phyloP scores from a whole-genome alignment of 2,113 vertebrate species.

The Saimiri boliviensis region DNA sequence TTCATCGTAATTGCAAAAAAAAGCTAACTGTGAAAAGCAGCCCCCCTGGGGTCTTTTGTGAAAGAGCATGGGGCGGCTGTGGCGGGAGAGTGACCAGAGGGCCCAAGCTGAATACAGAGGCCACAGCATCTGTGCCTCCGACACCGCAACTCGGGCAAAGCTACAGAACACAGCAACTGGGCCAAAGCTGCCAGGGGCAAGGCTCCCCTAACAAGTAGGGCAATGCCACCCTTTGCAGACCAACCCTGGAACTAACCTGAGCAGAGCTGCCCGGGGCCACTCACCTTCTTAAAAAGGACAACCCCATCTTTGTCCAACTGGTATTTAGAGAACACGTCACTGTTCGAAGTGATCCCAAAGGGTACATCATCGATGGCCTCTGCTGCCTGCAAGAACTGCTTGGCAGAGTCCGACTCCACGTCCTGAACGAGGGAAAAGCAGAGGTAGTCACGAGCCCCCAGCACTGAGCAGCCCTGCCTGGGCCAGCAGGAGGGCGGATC shows the following conservation, averaged over 20 bases:
- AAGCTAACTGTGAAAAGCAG: background rate
- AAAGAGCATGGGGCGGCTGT: background rate
- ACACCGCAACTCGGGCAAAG: fast-evolving
- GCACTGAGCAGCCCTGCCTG: fast-evolving
- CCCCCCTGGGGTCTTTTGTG: background rate
- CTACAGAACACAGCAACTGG: background rate
- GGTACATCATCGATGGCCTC: slow-evolving; percentile 94
- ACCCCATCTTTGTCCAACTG: slow-evolving; percentile 90
- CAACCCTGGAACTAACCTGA: fast-evolving
- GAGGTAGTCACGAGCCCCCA: background rate
- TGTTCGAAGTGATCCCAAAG: slow-evolving; percentile 90
- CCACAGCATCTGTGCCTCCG: background rate
- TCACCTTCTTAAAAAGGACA: slow-evolving; percentile 96
- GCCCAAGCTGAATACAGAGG: background rate
- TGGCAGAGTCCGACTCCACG: slow-evolving; percentile 86
- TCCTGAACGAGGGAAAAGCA: slow-evolving; percentile 83
- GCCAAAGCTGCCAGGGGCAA: background rate
- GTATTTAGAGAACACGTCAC: slow-evolving; percentile 90
- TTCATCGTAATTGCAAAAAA: background rate
- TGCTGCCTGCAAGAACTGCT: slow-evolving; percentile 91
- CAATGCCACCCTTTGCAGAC: background rate
- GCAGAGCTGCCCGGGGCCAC: background rate
- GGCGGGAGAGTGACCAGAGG: background rate
- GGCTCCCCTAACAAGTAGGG: background rate
- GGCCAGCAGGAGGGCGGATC: background rate